Conservation (phyloP, 2,888 invertebrate genomes). For the Drosophila multiciliata region DNA sequence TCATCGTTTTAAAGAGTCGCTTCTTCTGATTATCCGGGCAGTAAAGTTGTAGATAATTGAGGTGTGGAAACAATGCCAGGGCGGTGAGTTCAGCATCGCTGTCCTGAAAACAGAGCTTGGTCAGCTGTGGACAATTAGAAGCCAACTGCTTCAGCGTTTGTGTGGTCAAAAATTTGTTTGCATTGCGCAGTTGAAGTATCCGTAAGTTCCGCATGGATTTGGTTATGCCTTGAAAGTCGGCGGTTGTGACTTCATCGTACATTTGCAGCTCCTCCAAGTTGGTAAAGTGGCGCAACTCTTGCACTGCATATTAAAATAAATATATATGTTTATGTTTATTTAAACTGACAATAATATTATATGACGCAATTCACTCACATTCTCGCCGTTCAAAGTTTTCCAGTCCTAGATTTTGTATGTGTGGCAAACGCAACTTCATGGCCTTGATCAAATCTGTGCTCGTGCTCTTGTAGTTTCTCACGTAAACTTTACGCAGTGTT, state of each 20-base stretch:
- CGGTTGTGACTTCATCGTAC: conserved; percentile 59
- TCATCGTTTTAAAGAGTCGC: conserved; percentile 54
- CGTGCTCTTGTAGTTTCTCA: conserved; percentile 67
- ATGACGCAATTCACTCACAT: conserved; percentile 38
- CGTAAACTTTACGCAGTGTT: conserved; percentile 49
- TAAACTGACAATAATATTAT: background rate
- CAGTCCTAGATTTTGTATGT: conserved; percentile 49
- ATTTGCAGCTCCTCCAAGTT: conserved; percentile 55
- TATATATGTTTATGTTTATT: background rate
- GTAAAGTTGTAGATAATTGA: conserved; percentile 59
- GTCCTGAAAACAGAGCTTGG: conserved; percentile 64
- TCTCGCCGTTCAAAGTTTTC: conserved; percentile 64
- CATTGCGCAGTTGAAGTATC: conserved; percentile 59
- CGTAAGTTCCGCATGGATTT: conserved; percentile 51
- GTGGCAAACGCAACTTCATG: conserved; percentile 51
- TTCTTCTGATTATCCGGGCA: conserved; percentile 62
- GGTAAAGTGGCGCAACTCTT: conserved; percentile 56
- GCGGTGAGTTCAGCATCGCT: conserved; percentile 63
- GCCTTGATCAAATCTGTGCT: conserved; percentile 57
- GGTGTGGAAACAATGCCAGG: conserved; percentile 46
- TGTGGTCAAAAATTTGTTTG: conserved; percentile 57
- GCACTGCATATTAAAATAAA: conserved; percentile 37
- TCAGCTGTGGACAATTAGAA: conserved; percentile 44
- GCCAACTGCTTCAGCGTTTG: conserved; percentile 54
- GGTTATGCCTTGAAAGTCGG: conserved; percentile 57